Percentiles rank a stretch among this genome's conserved stretches.
Evolutionary conservation across 1,140 invertebrate genomes (phyloP).

Genomic region (Bactericera cockerelli): DNA sequence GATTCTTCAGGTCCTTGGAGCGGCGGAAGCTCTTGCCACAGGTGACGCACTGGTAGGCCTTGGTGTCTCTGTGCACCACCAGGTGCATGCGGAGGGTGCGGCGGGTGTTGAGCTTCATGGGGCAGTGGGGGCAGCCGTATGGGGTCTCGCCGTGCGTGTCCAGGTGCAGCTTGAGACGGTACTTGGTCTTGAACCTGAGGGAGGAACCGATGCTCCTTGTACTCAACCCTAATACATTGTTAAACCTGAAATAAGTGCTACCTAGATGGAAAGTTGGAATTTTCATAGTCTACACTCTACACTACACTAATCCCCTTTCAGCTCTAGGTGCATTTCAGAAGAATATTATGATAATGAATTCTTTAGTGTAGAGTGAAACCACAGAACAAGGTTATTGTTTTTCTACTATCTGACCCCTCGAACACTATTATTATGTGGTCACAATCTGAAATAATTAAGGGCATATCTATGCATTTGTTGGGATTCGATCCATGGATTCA

Average conservation of each 20-base stretch:
- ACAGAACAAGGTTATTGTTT: background rate
- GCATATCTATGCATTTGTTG: too few species aligned
- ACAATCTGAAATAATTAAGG: too few species aligned
- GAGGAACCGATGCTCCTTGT: too few species aligned
- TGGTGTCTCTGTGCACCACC: slow-evolving; percentile 30
- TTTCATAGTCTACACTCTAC: too few species aligned
- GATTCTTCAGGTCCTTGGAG: slow-evolving; percentile 22
- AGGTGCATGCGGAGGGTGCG: slow-evolving; percentile 33
- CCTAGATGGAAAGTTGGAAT: too few species aligned
- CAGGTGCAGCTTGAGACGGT: slow-evolving; percentile 26
- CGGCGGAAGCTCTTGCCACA: slow-evolving; percentile 30
- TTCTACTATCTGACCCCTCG: background rate
- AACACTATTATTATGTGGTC: background rate
- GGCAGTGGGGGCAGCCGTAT: slow-evolving; percentile 31
- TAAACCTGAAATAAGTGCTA: too few species aligned
- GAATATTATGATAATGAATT: too few species aligned
- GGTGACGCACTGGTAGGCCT: slow-evolving; percentile 30
- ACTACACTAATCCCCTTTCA: too few species aligned
- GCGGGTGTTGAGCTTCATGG: slow-evolving; percentile 30
- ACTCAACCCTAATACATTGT: slow-evolving; percentile 4
- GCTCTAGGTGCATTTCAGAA: too few species aligned
- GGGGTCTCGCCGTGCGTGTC: slow-evolving; percentile 31
- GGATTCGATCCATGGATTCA: too few species aligned
- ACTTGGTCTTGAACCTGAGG: slow-evolving; percentile 28
- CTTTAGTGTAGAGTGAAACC: background rate